Evolutionary conservation across 2,113 vertebrate species (phyloP).

Genomic region (Emydura subglobosa): DNA sequence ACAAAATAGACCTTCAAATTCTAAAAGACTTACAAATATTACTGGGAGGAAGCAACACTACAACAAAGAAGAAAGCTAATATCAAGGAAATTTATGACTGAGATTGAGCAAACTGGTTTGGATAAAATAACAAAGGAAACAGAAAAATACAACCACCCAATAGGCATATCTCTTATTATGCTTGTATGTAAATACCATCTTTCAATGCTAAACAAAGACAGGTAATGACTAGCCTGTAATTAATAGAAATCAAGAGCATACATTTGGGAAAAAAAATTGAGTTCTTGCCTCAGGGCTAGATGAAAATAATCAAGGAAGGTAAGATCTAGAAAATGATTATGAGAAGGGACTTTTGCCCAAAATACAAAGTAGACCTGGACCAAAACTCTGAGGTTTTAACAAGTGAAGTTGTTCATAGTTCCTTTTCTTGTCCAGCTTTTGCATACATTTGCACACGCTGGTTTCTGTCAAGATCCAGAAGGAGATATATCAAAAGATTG

Average conservation of each 20-base stretch:
- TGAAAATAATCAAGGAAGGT: neutral
- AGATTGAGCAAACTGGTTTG: neutral
- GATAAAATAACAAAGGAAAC: neutral
- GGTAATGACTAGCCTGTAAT: neutral
- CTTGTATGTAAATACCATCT: neutral
- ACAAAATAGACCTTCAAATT: neutral
- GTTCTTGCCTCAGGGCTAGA: neutral
- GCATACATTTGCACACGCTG: neutral
- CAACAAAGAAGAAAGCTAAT: neutral
- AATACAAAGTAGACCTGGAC: neutral
- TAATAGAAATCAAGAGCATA: slow-evolving; percentile 6
- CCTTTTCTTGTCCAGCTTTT: neutral
- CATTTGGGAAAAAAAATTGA: neutral
- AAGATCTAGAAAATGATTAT: neutral
- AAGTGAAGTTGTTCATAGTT: neutral
- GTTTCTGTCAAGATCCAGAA: neutral
- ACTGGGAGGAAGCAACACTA: neutral
- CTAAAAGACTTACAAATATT: slow-evolving; percentile 26
- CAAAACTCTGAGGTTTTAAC: neutral
- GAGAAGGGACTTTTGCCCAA: neutral
- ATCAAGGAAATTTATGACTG: neutral
- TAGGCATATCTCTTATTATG: neutral
- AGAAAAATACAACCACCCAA: neutral
- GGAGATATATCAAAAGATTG: neutral
- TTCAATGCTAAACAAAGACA: slow-evolving; percentile 13